Percentiles rank a stretch among this genome's conserved stretches.
phyloP scores from a whole-genome alignment of 2,888 invertebrate genomes.

The Sarcophaga carnaria region DNA sequence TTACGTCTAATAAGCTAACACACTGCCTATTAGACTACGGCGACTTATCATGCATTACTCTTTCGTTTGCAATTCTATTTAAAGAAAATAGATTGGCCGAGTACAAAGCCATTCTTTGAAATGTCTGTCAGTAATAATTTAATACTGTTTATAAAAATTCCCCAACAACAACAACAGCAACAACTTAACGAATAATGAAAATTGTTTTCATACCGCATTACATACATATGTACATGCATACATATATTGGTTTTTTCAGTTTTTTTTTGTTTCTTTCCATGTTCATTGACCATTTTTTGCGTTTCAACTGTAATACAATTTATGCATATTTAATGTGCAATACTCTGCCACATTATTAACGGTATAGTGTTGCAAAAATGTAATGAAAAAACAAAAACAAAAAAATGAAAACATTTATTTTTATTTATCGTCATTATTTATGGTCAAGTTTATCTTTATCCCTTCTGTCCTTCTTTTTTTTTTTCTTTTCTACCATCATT shows the following conservation, averaged over 20 bases:
- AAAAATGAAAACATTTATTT: slow-evolving; percentile 4
- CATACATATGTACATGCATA: not conserved
- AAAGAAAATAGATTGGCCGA: too few relatives aligned
- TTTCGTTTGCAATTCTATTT: too few relatives aligned
- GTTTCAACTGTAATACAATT: slow-evolving; percentile 33
- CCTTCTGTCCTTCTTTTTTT: not conserved
- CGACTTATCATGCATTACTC: too few relatives aligned
- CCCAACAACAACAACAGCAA: not conserved
- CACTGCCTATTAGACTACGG: too few relatives aligned
- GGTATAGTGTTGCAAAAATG: slow-evolving; percentile 26
- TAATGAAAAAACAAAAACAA: not conserved
- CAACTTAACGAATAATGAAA: not conserved
- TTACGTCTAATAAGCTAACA: too few relatives aligned
- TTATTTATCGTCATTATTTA: slow-evolving; percentile 28
- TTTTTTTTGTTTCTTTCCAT: not conserved
- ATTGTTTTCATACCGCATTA: not conserved
- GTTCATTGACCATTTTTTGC: slow-evolving; percentile 54
- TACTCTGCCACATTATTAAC: slow-evolving; percentile 20
- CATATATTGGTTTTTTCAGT: not conserved
- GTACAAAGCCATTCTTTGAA: too few relatives aligned
- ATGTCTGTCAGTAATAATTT: too few relatives aligned
- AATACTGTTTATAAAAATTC: too few relatives aligned
- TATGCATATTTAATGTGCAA: slow-evolving; percentile 44
- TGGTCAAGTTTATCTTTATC: slow-evolving; percentile 27
- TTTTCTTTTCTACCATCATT: too few relatives aligned